Evolutionary conservation across 2,797 vertebrate genomes (phyloP).

Genomic region (Antennarius maculatus): DNA sequence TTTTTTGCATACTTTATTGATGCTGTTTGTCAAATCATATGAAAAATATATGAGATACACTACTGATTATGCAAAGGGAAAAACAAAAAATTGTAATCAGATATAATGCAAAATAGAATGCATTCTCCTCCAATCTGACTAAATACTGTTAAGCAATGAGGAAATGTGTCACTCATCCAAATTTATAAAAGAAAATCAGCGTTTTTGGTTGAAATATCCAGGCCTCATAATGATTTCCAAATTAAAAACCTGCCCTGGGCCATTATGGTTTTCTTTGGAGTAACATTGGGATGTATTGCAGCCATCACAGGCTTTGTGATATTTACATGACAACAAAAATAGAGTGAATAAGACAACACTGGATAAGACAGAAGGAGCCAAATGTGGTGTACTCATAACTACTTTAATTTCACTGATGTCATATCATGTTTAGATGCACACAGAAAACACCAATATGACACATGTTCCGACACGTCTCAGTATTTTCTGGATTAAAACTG

Average conservation of each 20-base stretch:
- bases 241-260: not conserved
- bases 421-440: constrained; percentile 44
- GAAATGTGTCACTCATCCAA: not conserved
- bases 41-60: not conserved
- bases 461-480: not conserved
- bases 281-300: not conserved
- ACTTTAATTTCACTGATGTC: constrained; percentile 10
- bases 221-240: not conserved
- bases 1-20: not conserved
- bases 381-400: no score
- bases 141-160: no score
- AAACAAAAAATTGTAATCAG: no score
- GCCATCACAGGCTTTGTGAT: not conserved
- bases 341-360: not conserved
- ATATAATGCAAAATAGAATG: no score
- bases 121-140: no score
- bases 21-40: not conserved
- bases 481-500: constrained; percentile 3
- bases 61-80: constrained; percentile 1
- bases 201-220: not conserved
- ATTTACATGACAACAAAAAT: no score
- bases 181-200: constrained; percentile 1
- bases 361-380: not conserved
- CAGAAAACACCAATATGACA: constrained; percentile 25
- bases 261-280: not conserved